These are phyloP conservation scores for Xestia sexstrigata DNA, from an alignment of 2,888 invertebrate genomes.

Conservation along the genomic window DNA sequence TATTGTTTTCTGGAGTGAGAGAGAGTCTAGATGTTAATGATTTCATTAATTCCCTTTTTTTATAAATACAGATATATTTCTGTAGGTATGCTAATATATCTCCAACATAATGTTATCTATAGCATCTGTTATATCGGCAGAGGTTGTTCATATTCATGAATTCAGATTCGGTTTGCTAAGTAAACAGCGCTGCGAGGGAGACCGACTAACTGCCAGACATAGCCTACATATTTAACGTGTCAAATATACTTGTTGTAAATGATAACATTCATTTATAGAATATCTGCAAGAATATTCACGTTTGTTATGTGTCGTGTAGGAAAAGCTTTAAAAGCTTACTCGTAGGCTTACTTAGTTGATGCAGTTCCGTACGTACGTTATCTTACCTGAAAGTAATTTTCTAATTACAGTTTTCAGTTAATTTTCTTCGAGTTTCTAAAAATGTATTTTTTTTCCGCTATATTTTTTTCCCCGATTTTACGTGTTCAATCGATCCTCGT, in stretches of 20 bases:
- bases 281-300: background rate
- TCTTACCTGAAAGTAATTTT: background rate
- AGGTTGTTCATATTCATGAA: constrained; percentile 78
- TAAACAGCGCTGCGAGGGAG: constrained; percentile 69
- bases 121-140: constrained; percentile 43
- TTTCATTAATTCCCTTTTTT: background rate
- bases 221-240: constrained; percentile 54
- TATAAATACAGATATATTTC: background rate
- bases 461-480: background rate
- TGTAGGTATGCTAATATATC: constrained; percentile 27
- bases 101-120: constrained; percentile 50
- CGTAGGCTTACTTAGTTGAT: background rate
- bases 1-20: background rate
- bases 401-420: background rate
- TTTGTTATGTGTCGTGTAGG: background rate
- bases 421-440: background rate
- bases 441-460: background rate
- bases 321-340: background rate
- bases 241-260: constrained; percentile 36
- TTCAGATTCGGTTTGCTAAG: constrained; percentile 79
- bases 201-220: constrained; percentile 57
- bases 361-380: background rate
- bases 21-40: background rate
- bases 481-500: background rate
- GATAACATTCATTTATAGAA: constrained; percentile 8